These are phyloP conservation scores for Monomorium pharaonis DNA, from an alignment of 1,140 invertebrate genomes.

Conservation along the genomic window DNA sequence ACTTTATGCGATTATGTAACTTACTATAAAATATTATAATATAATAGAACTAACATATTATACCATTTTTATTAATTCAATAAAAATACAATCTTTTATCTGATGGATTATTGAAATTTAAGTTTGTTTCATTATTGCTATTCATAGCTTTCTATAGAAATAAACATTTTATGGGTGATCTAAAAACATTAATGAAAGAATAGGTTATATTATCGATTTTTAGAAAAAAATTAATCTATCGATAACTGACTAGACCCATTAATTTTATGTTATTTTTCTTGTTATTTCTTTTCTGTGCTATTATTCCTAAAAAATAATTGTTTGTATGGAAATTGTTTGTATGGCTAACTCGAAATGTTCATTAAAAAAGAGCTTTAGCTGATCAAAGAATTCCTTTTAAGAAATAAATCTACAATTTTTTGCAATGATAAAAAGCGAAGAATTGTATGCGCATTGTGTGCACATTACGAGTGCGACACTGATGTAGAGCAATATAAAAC, in stretches of 20 bases:
- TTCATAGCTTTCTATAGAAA: not conserved
- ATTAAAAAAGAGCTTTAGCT: not conserved
- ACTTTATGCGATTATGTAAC: not conserved
- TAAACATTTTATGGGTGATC: not conserved
- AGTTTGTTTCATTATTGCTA: not conserved
- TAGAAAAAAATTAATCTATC: not conserved
- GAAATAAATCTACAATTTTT: constrained; percentile 32
- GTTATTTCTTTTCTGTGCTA: no score
- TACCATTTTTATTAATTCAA: not conserved
- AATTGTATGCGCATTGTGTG: constrained; percentile 35
- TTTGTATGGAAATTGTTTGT: not conserved
- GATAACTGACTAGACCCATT: not conserved
- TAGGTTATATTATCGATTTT: constrained; percentile 6
- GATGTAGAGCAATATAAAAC: constrained; percentile 44
- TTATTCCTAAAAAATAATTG: not conserved
- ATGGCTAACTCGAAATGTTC: not conserved
- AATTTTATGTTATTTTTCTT: not conserved
- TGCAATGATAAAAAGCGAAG: not conserved
- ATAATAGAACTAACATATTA: not conserved
- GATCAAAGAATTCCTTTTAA: not conserved
- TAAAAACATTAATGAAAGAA: constrained; percentile 1
- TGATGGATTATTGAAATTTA: not conserved
- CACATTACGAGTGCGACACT: constrained; percentile 16
- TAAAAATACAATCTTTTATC: not conserved
- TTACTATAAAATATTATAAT: no score